Percentiles rank a stretch among this genome's conserved stretches.
Conservation (phyloP, 2,888 invertebrate genomes). For the Rhorus exstirpatorius region DNA sequence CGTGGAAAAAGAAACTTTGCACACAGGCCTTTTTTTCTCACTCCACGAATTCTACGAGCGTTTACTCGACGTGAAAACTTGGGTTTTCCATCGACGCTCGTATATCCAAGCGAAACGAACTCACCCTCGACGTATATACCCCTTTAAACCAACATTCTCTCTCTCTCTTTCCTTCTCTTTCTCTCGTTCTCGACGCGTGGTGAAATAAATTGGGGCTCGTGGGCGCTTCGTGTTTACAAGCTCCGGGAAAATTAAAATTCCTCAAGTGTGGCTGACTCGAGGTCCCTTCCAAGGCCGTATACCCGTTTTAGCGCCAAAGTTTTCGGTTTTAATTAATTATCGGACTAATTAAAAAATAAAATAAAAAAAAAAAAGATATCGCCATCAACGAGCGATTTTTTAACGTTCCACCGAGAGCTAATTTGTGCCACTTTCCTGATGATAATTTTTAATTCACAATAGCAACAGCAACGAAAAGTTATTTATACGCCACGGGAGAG, state of each 20-base stretch:
- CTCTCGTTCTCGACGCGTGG: slow-evolving; percentile 68
- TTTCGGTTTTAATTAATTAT: slow-evolving; percentile 81
- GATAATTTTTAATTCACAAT: too few species aligned
- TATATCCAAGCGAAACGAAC: slow-evolving; percentile 71
- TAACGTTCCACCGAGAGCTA: neutral
- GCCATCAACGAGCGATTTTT: slow-evolving; percentile 12
- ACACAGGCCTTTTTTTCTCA: slow-evolving; percentile 14
- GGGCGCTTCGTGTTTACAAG: slow-evolving; percentile 79
- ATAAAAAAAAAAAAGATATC: slow-evolving; percentile 63
- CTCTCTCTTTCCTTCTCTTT: slow-evolving; percentile 49
- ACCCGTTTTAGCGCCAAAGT: slow-evolving; percentile 72
- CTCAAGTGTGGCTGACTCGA: slow-evolving; percentile 76
- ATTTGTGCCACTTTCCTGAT: neutral
- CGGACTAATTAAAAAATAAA: slow-evolving; percentile 80
- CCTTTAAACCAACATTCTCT: slow-evolving; percentile 51
- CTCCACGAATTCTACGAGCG: too few species aligned
- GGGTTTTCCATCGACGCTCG: slow-evolving; percentile 64
- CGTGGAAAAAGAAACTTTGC: neutral
- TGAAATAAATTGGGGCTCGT: slow-evolving; percentile 81
- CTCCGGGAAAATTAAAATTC: slow-evolving; percentile 80
- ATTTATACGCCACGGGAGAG: too few species aligned
- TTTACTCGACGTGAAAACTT: slow-evolving; percentile 15
- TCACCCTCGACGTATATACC: slow-evolving; percentile 44
- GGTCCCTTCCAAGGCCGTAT: slow-evolving; percentile 55
- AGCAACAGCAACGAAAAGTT: too few species aligned